Base-by-base conservation (phyloP, 2,113 vertebrate genomes). In the Callocephalon fimbriatum region DNA sequence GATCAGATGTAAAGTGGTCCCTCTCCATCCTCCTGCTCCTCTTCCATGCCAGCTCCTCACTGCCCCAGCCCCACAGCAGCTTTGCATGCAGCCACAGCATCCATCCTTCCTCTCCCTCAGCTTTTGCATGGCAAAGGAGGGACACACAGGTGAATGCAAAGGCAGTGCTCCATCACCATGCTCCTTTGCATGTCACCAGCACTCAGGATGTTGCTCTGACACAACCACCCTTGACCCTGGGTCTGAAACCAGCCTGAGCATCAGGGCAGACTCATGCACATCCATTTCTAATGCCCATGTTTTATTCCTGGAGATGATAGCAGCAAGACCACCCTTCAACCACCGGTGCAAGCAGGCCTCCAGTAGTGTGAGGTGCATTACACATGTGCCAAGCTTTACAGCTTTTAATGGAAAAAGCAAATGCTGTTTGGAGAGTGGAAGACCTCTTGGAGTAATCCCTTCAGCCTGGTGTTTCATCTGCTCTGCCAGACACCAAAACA, bases 91-190 rank as follows among this genome's bases (percentile, higher is more conserved):
- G 18, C 61, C 61, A 21, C 37, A 13, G 40, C 40, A 3, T 17
- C 53, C 35, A 53, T 47, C 68, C 81, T 40, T 76, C 21, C 38
- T 19, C 16, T 2, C 35, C 58, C 80, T 61, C 63, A 56, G 44
- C 31, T 47, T 74, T 92, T 80, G 40, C 68, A 70, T 31, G 61
- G 90, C 84, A 88, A 70, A 88, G 9, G 2, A 77, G 37, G 72
- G 29, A 76, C 32, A 7, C 3, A 13, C 15, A 9, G 50, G 56
- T 4, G 35, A n/a, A 22, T 11, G 23, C 56, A 47, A 84, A 53
- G 23, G 32, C 14, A 71, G 12, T 0, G 1, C 13, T 53, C 47
- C 67, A 59, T 3, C 45, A 3, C 0, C 1, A 0, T 22, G 83
- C 45, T 86, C 31, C 58, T 74, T 35, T 3, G 1, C 51, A 45